A percentile compares a stretch with the other conserved stretches of the same genome.
Conservation (phyloP, 2,888 invertebrate genomes). For the Luperina nickerlii region DNA sequence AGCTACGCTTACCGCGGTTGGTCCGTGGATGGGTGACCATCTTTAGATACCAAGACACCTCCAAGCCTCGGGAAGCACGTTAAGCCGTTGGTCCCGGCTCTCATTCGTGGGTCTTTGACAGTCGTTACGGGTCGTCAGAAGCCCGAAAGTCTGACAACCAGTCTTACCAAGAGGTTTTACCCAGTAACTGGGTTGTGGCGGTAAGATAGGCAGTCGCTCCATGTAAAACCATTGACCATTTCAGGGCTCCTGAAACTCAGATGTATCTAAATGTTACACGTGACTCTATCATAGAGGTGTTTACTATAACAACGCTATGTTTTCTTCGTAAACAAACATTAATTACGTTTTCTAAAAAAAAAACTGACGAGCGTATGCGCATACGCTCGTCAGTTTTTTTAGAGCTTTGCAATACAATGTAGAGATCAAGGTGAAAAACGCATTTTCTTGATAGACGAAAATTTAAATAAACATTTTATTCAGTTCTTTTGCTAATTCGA, state of each 20-base stretch:
- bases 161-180: too few relatives aligned
- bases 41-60: too few relatives aligned
- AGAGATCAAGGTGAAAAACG: background rate
- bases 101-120: too few relatives aligned
- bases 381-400: too few relatives aligned
- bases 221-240: too few relatives aligned
- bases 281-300: conserved; percentile 39
- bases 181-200: too few relatives aligned
- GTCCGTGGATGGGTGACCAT: background rate
- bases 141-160: too few relatives aligned
- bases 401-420: conserved; percentile 7
- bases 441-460: background rate
- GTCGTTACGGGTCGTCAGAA: too few relatives aligned
- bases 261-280: background rate
- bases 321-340: conserved; percentile 1
- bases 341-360: background rate
- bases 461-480: background rate
- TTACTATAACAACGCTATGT: conserved; percentile 34
- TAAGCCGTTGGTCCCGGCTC: too few relatives aligned
- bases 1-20: background rate
- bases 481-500: background rate
- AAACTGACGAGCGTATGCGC: conserved; percentile 1
- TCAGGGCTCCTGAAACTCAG: too few relatives aligned
- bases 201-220: too few relatives aligned
- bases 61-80: too few relatives aligned